phyloP scores from a whole-genome alignment of 92 coral and sea anemone genomes.

The Paramuricea clavata region DNA sequence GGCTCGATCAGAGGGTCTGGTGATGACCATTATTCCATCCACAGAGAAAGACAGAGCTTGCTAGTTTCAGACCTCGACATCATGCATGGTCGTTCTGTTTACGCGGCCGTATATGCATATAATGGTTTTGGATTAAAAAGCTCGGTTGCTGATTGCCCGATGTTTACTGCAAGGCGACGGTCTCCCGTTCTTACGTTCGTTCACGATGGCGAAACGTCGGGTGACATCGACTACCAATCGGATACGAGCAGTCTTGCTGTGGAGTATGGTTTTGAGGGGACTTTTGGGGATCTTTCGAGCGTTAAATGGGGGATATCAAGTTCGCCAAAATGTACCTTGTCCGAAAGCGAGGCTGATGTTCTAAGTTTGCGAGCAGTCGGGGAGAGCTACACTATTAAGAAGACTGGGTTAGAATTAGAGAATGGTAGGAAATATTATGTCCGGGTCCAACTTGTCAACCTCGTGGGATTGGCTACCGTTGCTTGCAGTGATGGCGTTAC shows the following conservation, averaged over 20 bases:
- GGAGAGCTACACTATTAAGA: conserved; percentile 80
- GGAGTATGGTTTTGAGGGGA: conserved; percentile 73
- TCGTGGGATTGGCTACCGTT: conserved; percentile 78
- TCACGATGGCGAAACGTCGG: conserved; percentile 76
- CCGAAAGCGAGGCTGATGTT: conserved; percentile 77
- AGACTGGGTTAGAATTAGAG: conserved; percentile 73
- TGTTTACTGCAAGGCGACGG: conserved; percentile 73
- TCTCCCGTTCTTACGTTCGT: conserved; percentile 81
- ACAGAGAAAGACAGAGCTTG: conserved; percentile 70
- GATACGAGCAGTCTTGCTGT: conserved; percentile 76
- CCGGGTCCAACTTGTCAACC: conserved; percentile 79
- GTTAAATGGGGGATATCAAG: conserved; percentile 92
- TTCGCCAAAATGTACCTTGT: conserved; percentile 71
- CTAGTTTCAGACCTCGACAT: conserved; percentile 76
- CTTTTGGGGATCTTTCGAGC: conserved; percentile 61
- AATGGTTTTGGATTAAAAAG: conserved; percentile 87
- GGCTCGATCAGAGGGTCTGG: conserved; percentile 90
- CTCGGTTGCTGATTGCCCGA: conserved; percentile 76
- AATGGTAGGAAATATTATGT: conserved; percentile 83
- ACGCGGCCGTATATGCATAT: conserved; percentile 80
- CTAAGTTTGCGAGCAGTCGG: conserved; percentile 80
- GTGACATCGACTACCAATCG: conserved; percentile 82
- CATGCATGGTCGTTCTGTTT: conserved; percentile 81
- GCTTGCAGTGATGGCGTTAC: conserved; percentile 92
- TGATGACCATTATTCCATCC: conserved; percentile 82